Conservation (phyloP, 2,888 invertebrate species). For the Ditylenchus weischeri region DNA sequence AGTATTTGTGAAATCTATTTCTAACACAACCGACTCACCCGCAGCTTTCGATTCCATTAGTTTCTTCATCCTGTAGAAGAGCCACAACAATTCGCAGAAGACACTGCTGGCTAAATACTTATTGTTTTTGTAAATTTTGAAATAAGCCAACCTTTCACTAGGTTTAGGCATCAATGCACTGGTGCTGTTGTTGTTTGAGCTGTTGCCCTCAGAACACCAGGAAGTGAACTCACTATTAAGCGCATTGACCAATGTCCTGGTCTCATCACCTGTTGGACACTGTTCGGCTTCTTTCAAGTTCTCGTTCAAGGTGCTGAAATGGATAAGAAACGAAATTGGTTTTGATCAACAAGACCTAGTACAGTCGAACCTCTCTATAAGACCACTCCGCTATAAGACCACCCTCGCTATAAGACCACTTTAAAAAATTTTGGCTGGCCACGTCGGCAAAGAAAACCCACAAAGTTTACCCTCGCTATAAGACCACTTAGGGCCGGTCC, state of each 20-base stretch:
- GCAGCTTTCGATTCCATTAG: neutral
- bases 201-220: neutral
- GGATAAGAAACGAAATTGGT: neutral
- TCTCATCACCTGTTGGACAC: neutral
- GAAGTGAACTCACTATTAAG: neutral
- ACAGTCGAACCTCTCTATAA: too few species aligned
- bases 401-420: too few species aligned
- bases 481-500: too few species aligned
- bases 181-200: too few species aligned
- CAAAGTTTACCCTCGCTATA: too few species aligned
- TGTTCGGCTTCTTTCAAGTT: constrained; percentile 8
- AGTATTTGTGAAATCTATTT: too few species aligned
- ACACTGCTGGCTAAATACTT: neutral
- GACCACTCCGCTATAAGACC: too few species aligned
- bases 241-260: neutral
- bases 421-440: too few species aligned
- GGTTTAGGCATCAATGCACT: too few species aligned
- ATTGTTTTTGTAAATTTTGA: too few species aligned
- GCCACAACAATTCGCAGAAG: neutral
- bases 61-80: neutral
- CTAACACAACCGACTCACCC: neutral
- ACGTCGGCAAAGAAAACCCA: too few species aligned
- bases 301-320: neutral
- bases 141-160: too few species aligned
- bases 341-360: neutral